Conservation (phyloP, 2,797 vertebrate species). For the Lophotriccus pileatus region DNA sequence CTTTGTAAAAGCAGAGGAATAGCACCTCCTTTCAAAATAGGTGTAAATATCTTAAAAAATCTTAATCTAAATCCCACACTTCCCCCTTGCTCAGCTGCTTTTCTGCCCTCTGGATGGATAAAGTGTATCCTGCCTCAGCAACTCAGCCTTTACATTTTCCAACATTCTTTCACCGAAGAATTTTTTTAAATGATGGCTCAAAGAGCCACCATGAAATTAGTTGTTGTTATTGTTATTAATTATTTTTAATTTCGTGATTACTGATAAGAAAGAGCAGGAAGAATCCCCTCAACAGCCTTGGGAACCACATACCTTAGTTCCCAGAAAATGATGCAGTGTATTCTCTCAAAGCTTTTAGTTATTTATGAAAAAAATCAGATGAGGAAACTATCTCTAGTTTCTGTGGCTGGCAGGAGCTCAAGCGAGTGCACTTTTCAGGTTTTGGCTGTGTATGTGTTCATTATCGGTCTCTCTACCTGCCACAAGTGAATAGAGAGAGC, state of each 20-base stretch:
- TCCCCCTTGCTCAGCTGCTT: accelerated
- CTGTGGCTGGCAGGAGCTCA: not conserved
- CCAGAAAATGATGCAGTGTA: not conserved
- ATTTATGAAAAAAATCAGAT: not conserved
- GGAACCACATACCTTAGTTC: not conserved
- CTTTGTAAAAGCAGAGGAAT: not conserved
- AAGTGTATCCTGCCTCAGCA: not conserved
- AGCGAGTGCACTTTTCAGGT: not conserved
- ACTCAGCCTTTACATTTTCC: not conserved
- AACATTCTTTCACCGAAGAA: not conserved
- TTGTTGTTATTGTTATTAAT: not conserved
- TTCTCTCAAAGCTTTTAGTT: not conserved
- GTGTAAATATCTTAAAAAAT: not conserved
- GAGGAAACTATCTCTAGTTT: not conserved
- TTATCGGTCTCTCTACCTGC: not conserved
- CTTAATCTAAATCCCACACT: not conserved
- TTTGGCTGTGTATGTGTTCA: not conserved
- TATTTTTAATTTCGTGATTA: not conserved
- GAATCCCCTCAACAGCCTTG: not conserved
- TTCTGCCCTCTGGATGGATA: not conserved
- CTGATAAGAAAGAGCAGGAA: not conserved
- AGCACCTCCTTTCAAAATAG: not conserved
- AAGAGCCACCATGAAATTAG: not conserved
- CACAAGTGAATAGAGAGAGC: not conserved
- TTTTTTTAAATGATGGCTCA: not conserved